Conservation (phyloP, 92 coral and sea anemone genomes). For the Zoanthus sansibaricus region DNA sequence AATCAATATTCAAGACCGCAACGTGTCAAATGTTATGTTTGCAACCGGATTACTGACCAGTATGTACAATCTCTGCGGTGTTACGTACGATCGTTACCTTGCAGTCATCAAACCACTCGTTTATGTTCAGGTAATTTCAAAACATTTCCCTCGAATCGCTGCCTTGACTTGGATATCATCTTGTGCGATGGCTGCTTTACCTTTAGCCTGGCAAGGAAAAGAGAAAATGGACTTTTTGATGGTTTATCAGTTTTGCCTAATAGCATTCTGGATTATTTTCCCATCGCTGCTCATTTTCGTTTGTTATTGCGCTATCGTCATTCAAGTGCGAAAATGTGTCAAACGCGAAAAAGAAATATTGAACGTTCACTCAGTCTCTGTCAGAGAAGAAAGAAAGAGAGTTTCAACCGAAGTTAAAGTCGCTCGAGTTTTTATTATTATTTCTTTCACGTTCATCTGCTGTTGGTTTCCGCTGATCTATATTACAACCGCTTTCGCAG, state of each 20-base stretch:
- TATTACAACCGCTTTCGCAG: constrained; percentile 57
- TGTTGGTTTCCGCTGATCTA: constrained; percentile 65
- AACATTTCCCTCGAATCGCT: constrained; percentile 35
- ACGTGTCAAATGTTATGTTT: constrained; percentile 48
- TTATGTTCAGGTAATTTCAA: constrained; percentile 47
- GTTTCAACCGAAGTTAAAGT: constrained; percentile 56
- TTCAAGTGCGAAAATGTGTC: constrained; percentile 28
- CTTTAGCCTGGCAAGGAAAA: constrained; percentile 50
- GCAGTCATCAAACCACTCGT: constrained; percentile 57
- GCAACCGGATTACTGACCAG: constrained; percentile 58
- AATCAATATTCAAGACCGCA: background rate
- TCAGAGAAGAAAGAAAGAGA: constrained; percentile 40
- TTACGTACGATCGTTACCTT: constrained; percentile 64
- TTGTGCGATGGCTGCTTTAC: constrained; percentile 45
- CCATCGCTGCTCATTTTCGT: constrained; percentile 35
- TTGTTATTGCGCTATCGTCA: constrained; percentile 30
- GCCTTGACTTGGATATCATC: constrained; percentile 53
- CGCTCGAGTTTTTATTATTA: constrained; percentile 49
- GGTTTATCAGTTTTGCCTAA: constrained; percentile 40
- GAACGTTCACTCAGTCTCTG: background rate
- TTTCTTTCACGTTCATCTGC: constrained; percentile 48
- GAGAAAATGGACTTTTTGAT: constrained; percentile 2
- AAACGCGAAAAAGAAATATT: constrained; percentile 16
- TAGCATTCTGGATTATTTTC: constrained; percentile 41
- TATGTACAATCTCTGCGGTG: constrained; percentile 59